Evolutionary conservation across 1,140 invertebrate genomes (phyloP).

Genomic region (Drosophila biarmipes): DNA sequence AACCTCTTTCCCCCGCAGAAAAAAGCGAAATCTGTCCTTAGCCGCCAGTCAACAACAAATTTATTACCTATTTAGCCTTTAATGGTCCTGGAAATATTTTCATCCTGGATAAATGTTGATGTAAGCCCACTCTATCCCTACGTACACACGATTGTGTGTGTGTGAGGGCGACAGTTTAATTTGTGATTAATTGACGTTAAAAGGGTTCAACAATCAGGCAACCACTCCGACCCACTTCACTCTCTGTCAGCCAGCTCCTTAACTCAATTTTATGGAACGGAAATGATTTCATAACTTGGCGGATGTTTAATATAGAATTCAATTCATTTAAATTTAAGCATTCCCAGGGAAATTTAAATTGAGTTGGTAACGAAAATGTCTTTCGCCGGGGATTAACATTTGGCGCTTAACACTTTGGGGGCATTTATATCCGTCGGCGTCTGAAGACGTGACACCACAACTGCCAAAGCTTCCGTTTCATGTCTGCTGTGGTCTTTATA

Average conservation of each 20-base stretch:
- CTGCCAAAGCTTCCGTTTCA: constrained; percentile 73
- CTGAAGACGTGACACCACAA: constrained; percentile 49
- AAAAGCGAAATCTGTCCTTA: constrained; percentile 70
- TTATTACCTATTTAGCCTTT: constrained; percentile 81
- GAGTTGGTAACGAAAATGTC: constrained; percentile 33
- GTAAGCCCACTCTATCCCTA: constrained; percentile 6
- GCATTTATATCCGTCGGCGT: constrained; percentile 69
- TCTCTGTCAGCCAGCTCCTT: constrained; percentile 28
- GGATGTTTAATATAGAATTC: constrained; percentile 75
- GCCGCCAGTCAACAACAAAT: constrained; percentile 72
- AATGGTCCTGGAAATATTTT: constrained; percentile 77
- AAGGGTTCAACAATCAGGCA: constrained; percentile 70
- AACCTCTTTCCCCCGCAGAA: constrained; percentile 6
- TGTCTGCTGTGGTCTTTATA: constrained; percentile 32
- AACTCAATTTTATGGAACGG: constrained; percentile 70
- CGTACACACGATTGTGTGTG: constrained; percentile 15
- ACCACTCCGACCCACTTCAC: constrained; percentile 63
- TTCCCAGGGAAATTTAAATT: constrained; percentile 52
- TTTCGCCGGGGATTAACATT: constrained; percentile 34
- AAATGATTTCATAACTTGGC: constrained; percentile 69
- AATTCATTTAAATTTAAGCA: constrained; percentile 53
- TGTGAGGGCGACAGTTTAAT: constrained; percentile 64
- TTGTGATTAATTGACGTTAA: constrained; percentile 83
- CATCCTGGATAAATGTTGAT: constrained; percentile 66
- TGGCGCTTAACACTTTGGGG: constrained; percentile 54